phyloP scores from a whole-genome alignment of 2,113 vertebrate genomes.

The Amblyornis subalaris region DNA sequence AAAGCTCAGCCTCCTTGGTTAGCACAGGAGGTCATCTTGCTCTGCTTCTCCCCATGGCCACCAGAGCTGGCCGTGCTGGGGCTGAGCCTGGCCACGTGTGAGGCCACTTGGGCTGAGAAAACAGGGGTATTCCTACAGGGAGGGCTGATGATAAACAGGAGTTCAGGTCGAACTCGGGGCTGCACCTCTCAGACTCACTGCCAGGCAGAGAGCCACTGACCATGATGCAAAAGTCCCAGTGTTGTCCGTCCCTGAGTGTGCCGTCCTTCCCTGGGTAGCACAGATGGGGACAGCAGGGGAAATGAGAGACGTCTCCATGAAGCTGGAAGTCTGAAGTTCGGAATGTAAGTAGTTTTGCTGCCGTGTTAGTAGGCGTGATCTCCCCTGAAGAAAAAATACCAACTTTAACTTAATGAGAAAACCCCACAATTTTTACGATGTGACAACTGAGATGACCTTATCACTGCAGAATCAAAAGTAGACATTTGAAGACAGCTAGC shows the following conservation, averaged over 20 bases:
- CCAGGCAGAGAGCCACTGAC: background rate
- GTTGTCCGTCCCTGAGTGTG: background rate
- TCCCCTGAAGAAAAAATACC: background rate
- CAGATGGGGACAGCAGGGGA: background rate
- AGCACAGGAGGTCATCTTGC: fast-evolving
- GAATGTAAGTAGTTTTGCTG: background rate
- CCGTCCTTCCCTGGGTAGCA: background rate
- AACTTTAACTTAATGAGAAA: background rate
- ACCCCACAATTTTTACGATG: background rate
- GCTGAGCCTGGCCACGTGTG: background rate
- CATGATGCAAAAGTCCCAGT: fast-evolving
- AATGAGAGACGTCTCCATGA: background rate
- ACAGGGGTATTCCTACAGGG: fast-evolving
- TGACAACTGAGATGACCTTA: background rate
- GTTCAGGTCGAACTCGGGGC: fast-evolving
- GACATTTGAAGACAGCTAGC: background rate
- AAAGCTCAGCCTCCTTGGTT: background rate
- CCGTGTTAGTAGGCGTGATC: fast-evolving
- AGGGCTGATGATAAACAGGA: background rate
- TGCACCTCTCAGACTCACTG: background rate
- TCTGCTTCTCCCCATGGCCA: background rate
- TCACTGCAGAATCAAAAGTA: background rate
- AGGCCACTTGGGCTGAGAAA: background rate
- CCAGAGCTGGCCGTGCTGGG: background rate
- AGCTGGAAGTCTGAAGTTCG: background rate